phyloP scores from a whole-genome alignment of 1,140 invertebrate genomes.

The Drosophila kanapiae region DNA sequence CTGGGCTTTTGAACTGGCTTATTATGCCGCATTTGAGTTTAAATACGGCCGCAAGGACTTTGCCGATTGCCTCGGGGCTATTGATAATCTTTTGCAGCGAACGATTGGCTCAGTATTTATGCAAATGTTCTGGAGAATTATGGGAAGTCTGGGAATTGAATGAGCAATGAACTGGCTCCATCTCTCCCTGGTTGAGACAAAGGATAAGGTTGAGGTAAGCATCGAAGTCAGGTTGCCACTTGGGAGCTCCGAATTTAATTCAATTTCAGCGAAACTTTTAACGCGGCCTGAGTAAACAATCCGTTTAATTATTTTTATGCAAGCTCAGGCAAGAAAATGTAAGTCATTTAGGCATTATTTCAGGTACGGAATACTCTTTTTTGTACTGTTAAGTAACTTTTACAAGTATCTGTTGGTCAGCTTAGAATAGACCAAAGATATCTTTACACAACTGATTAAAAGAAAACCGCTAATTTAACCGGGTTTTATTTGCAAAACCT shows the following conservation, averaged over 20 bases:
- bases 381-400: background rate
- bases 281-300: background rate
- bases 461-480: constrained; percentile 1
- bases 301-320: background rate
- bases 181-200: background rate
- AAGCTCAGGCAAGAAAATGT: too few relatives aligned
- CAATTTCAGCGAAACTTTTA: constrained; percentile 5
- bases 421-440: background rate
- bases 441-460: background rate
- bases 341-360: too few relatives aligned
- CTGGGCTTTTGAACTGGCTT: constrained; percentile 50
- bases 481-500: background rate
- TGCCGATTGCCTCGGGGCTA: constrained; percentile 44
- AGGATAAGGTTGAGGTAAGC: constrained; percentile 15
- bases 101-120: constrained; percentile 33
- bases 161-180: constrained; percentile 6
- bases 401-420: background rate
- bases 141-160: constrained; percentile 31
- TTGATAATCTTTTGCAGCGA: constrained; percentile 49
- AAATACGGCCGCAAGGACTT: constrained; percentile 53
- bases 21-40: constrained; percentile 70
- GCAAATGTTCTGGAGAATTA: constrained; percentile 35
- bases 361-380: too few relatives aligned
- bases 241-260: constrained; percentile 3
- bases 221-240: background rate